Conservation (phyloP, 2,113 vertebrate genomes). For the Tupaia chinensis region DNA sequence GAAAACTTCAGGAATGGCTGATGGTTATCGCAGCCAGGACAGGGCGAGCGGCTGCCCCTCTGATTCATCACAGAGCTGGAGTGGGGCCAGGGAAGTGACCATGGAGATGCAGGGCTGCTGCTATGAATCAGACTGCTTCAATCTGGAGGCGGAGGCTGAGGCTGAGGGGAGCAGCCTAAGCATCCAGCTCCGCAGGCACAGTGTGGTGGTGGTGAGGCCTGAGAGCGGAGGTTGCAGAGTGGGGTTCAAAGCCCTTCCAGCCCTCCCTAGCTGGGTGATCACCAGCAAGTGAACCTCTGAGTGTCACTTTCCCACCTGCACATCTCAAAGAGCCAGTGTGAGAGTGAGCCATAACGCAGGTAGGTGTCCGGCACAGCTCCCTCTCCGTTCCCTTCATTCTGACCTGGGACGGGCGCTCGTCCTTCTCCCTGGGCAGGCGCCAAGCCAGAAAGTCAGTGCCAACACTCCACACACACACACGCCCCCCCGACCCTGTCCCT, state of each 20-base stretch:
- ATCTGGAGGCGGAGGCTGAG: background rate
- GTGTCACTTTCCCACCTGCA: background rate
- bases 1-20: constrained; percentile 63
- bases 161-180: background rate
- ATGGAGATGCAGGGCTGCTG: constrained; percentile 1
- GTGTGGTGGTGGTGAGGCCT: background rate
- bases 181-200: background rate
- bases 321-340: background rate
- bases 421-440: background rate
- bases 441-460: background rate
- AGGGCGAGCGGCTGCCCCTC: constrained; percentile 62
- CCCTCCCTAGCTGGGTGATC: background rate
- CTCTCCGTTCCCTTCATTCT: background rate
- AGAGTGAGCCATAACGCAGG: background rate
- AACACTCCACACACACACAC: no score
- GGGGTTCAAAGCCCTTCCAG: background rate
- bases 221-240: background rate
- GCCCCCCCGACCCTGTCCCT: background rate
- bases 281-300: background rate
- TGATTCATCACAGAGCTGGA: constrained; percentile 54
- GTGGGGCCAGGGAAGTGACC: constrained; percentile 61
- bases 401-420: background rate
- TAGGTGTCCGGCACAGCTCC: background rate
- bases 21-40: constrained; percentile 63
- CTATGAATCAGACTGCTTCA: constrained; percentile 17